Conservation (phyloP, 2,113 vertebrate genomes). For the Piaya cayana region DNA sequence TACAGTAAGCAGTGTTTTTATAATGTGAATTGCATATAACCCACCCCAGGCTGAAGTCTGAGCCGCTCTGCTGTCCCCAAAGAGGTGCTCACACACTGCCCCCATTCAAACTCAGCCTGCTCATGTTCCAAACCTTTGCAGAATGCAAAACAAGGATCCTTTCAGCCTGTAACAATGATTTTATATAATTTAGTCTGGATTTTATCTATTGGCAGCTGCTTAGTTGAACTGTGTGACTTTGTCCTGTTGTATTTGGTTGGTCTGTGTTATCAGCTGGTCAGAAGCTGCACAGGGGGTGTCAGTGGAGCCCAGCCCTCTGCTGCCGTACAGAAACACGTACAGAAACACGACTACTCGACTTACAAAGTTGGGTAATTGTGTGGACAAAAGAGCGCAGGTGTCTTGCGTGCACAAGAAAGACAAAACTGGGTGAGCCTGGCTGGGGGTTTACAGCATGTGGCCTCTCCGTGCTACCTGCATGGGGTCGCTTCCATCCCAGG, state of each 20-base stretch:
- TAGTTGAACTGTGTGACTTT: neutral
- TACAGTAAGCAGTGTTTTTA: constrained; percentile 63
- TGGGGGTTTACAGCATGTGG: no score
- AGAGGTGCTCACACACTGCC: constrained; percentile 54
- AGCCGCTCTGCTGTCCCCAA: constrained; percentile 46
- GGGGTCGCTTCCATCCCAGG: no score
- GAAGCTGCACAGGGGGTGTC: no score
- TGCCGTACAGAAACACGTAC: no score
- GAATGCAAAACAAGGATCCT: constrained; percentile 58
- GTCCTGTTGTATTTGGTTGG: neutral
- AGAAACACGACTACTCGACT: no score
- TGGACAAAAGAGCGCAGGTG: no score
- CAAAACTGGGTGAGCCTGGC: no score
- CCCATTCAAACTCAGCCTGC: constrained; percentile 51
- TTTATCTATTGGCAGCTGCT: neutral
- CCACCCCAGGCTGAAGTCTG: constrained; percentile 54
- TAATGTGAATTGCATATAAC: constrained; percentile 66
- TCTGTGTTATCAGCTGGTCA: neutral
- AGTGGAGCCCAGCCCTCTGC: no score
- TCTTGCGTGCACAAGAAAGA: no score
- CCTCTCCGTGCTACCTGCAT: no score
- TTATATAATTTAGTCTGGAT: neutral
- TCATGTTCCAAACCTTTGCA: constrained; percentile 35
- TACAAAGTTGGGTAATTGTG: no score
- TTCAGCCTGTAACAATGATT: constrained; percentile 31